These are phyloP conservation scores for Tyrophagus putrescentiae DNA, from an alignment of 1,140 invertebrate genomes.

Conservation along the genomic window DNA sequence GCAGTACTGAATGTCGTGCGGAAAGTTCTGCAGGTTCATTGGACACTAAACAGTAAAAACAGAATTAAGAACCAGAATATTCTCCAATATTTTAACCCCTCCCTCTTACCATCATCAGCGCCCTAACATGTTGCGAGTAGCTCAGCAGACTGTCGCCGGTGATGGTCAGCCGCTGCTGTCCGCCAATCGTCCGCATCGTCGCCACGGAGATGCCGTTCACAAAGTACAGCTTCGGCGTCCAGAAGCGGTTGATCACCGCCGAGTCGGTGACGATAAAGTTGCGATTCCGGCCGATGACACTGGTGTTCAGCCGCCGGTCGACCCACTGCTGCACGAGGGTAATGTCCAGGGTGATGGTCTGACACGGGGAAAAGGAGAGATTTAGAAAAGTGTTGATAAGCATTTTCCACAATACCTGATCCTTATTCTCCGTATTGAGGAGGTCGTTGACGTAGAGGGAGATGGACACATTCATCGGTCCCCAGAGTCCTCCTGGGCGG, in stretches of 20 bases:
- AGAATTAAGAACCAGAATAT: too few relatives aligned
- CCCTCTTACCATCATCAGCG: too few relatives aligned
- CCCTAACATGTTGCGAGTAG: not conserved
- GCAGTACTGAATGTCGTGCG: slow-evolving; percentile 17
- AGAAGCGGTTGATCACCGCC: not conserved
- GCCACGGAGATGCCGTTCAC: not conserved
- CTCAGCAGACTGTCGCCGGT: not conserved
- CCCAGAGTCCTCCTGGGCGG: too few relatives aligned
- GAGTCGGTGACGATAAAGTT: not conserved
- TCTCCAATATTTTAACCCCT: too few relatives aligned
- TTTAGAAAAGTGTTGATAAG: not conserved
- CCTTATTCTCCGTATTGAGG: too few relatives aligned
- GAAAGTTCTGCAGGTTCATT: slow-evolving; percentile 15
- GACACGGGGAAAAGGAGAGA: too few relatives aligned
- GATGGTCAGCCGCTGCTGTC: not conserved
- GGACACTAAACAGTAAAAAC: too few relatives aligned
- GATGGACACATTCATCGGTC: not conserved
- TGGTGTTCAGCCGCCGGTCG: not conserved
- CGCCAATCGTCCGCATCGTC: not conserved
- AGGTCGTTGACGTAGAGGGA: not conserved
- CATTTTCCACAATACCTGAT: not conserved
- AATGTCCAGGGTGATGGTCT: slow-evolving; percentile 1
- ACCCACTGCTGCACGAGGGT: slow-evolving; percentile 1
- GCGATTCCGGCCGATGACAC: not conserved
- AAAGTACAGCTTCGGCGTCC: slow-evolving; percentile 13